Evolutionary conservation across 2,888 invertebrate species (phyloP).

Genomic region (Erannis defoliaria): DNA sequence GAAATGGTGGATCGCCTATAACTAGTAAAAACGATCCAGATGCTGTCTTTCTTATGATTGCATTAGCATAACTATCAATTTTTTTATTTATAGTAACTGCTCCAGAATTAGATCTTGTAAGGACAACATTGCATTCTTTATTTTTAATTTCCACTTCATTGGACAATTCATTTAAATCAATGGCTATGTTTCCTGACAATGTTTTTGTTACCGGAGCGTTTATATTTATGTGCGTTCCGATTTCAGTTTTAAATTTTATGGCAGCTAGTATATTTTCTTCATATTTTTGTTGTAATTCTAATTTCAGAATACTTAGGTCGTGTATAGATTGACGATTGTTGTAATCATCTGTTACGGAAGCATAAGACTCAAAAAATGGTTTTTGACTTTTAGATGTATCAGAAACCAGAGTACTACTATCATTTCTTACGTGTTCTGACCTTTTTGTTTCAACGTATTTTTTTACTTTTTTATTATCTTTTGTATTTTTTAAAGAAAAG

Average conservation of each 20-base stretch:
- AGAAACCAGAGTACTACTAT: too few species aligned
- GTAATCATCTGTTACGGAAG: not conserved
- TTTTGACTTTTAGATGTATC: constrained; percentile 14
- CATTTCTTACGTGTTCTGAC: not conserved
- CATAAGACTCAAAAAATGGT: not conserved
- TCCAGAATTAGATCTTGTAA: constrained; percentile 47
- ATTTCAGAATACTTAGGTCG: not conserved
- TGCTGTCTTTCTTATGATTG: constrained; percentile 51
- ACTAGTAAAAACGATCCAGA: constrained; percentile 51
- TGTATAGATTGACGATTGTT: not conserved
- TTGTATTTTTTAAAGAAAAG: constrained; percentile 43
- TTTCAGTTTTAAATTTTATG: constrained; percentile 46
- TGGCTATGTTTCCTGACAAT: constrained; percentile 51
- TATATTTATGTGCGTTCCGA: constrained; percentile 42
- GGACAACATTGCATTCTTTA: constrained; percentile 47
- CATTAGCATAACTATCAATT: constrained; percentile 44
- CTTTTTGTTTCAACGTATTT: constrained; percentile 28
- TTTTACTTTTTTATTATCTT: constrained; percentile 48
- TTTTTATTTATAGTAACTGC: constrained; percentile 46
- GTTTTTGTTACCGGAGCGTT: constrained; percentile 49
- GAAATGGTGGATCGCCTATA: constrained; percentile 39
- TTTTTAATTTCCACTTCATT: constrained; percentile 39
- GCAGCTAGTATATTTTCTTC: constrained; percentile 17
- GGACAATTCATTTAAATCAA: constrained; percentile 47
- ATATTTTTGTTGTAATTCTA: constrained; percentile 37